These are phyloP conservation scores for Formica selysi DNA, from an alignment of 1,140 invertebrate species.

Conservation along the genomic window DNA sequence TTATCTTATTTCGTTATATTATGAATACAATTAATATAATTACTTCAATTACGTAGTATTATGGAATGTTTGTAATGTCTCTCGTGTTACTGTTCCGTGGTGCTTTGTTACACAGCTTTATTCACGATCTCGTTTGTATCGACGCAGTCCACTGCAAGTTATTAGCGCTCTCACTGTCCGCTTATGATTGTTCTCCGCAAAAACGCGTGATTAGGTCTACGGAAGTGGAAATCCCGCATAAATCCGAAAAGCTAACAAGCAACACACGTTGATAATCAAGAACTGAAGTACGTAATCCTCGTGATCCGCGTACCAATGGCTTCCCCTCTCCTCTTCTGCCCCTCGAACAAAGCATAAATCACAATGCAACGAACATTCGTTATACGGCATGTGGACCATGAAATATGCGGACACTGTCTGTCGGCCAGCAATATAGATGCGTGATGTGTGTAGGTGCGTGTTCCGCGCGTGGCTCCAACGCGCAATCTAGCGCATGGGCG, in stretches of 20 bases:
- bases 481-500: slow-evolving; percentile 17
- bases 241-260: background rate
- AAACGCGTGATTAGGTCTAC: background rate
- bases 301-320: slow-evolving; percentile 39
- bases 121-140: slow-evolving; percentile 24
- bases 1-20: background rate
- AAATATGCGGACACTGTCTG: slow-evolving; percentile 79
- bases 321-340: no score
- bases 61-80: slow-evolving; percentile 10
- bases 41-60: background rate
- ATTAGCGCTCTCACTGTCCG: slow-evolving; percentile 8
- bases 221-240: background rate
- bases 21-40: background rate
- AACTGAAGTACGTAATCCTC: slow-evolving; percentile 69
- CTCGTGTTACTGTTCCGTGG: background rate
- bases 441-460: background rate
- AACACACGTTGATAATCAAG: slow-evolving; percentile 67
- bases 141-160: background rate
- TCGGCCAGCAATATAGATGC: slow-evolving; percentile 36
- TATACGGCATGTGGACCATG: slow-evolving; percentile 83
- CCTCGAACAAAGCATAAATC: slow-evolving; percentile 84
- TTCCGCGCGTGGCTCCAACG: background rate
- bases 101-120: slow-evolving; percentile 14
- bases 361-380: slow-evolving; percentile 85
- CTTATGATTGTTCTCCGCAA: slow-evolving; percentile 1